These are phyloP conservation scores for Sturnira hondurensis DNA, from an alignment of 2,113 vertebrate species.

Conservation along the genomic window DNA sequence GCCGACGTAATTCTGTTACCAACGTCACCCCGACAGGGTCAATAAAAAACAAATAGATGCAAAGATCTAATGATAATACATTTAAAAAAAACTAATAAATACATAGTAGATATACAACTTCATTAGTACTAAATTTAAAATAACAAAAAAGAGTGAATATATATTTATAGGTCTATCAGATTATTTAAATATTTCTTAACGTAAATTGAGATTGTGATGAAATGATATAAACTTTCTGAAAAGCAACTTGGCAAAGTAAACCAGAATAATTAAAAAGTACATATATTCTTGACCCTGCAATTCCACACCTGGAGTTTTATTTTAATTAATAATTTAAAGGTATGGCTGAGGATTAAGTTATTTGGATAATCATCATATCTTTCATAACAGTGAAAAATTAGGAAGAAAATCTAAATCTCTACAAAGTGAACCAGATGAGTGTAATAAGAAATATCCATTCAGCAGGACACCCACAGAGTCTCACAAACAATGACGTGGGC, in stretches of 20 bases:
- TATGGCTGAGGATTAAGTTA: not conserved
- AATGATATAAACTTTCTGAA: not conserved
- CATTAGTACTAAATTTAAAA: conserved; percentile 5
- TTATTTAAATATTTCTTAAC: not conserved
- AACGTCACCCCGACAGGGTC: not conserved
- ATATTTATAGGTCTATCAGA: not conserved
- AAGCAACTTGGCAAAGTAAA: conserved; percentile 6
- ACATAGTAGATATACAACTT: not conserved
- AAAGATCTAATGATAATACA: not conserved
- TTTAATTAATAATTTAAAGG: conserved; percentile 12
- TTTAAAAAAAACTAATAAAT: not conserved
- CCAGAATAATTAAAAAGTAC: not conserved
- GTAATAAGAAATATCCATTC: not conserved
- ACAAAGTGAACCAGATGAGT: not conserved
- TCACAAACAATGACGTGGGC: not conserved
- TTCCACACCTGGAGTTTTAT: not conserved
- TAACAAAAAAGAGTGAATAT: not conserved
- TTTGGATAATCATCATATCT: not conserved
- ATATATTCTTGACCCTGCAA: not conserved
- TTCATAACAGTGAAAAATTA: not conserved
- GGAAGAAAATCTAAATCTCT: conserved; percentile 9
- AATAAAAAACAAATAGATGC: not conserved
- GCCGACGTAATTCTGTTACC: not conserved
- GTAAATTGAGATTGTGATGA: not conserved
- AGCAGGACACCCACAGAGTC: not conserved